Conservation (phyloP, 2,113 vertebrate genomes). For the Gnathonemus echidnorhynchus region DNA sequence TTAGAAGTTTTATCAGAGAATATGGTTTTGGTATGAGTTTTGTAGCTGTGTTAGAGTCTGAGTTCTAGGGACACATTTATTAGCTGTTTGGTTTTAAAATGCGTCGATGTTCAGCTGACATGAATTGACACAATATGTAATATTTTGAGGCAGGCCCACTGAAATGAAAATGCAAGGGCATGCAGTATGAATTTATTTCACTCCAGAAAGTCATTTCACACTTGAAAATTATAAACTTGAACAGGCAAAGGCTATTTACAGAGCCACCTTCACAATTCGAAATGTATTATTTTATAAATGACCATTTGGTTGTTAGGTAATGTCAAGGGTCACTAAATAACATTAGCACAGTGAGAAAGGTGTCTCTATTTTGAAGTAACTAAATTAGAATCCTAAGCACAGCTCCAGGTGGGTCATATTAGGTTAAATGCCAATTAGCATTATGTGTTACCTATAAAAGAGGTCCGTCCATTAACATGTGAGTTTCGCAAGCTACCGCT, state of each 20-base stretch:
- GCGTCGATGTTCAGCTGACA: background rate
- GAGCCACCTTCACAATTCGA: background rate
- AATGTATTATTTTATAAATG: background rate
- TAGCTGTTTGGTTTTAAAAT: background rate
- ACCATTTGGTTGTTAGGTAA: background rate
- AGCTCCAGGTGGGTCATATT: background rate
- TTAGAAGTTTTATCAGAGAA: background rate
- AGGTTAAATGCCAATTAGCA: background rate
- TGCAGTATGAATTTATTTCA: background rate
- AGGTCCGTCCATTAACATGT: background rate
- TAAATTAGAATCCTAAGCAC: background rate
- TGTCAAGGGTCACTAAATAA: background rate
- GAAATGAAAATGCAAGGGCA: background rate
- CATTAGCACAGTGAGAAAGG: background rate
- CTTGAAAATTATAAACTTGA: background rate
- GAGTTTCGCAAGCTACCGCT: background rate
- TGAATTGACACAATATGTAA: background rate
- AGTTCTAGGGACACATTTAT: background rate
- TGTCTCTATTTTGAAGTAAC: background rate
- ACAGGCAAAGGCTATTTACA: background rate
- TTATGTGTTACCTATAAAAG: background rate
- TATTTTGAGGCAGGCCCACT: background rate
- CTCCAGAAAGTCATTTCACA: background rate
- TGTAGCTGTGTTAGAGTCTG: background rate
- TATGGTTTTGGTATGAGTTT: background rate